Evolutionary conservation across 2,888 invertebrate species (phyloP), one percentile per base, ranked within the genome.

Genomic region (Drosophila ustulata): DNA sequence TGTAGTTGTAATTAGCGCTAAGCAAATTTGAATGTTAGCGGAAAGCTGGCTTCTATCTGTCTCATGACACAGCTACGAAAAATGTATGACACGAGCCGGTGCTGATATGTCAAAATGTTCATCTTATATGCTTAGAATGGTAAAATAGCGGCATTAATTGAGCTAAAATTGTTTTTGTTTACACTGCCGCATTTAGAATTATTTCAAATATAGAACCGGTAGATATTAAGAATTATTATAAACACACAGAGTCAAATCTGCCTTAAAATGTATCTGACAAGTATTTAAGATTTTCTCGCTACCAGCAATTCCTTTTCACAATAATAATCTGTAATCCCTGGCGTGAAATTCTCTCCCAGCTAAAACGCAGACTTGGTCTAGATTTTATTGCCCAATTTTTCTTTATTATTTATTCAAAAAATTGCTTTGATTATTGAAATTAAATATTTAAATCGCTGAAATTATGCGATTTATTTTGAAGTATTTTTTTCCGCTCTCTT

Each of bases 1-100:
- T 69, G 49, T 34, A 18, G 5, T 71, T 45, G 11, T 30, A 75
- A 55, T 75, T 62, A 75, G 28, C 49, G 13, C 8, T 23, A 39
- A 26, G 30, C 18, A 43, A 26, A 34, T 25, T 28, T 45, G 2
- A 11, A 3, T 39, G 28, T 28, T 41, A 41, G 39, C 39, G 18
- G 3, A 26, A 39, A 32, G 25, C 13, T 49, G 9, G 4, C 9
- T 39, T 7, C 13, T 13, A 25, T 18, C 13, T 25, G 11, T 49
- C 43, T 26, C 43, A 49, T 52, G 55, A 25, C 43, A 52, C 0
- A 45, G 26, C 41, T 47, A 55, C 8, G 9, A 59, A 67, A 51
- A 49, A 18, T 39, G 2, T 11, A 4, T n/a, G 3, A 4, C 39
- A 41, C 7, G 18, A 23, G 39, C 3, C 18, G 37, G n/a, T 34